Evolutionary conservation across 2,797 vertebrate species (phyloP).

Genomic region (Megaceryle alcyon): DNA sequence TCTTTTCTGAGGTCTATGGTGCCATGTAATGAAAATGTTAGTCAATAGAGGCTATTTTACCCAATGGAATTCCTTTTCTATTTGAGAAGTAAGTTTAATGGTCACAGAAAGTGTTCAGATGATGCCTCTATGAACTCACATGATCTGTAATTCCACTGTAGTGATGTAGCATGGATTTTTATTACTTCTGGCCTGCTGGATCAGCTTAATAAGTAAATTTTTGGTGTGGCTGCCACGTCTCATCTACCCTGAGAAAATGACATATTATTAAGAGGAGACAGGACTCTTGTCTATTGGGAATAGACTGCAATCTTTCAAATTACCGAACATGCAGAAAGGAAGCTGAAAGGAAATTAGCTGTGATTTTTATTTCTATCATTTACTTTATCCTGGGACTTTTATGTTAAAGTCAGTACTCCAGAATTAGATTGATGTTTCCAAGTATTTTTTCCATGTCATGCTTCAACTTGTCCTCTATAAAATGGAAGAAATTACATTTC

Average conservation of each 20-base stretch:
- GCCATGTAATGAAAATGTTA: background rate
- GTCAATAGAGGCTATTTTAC: background rate
- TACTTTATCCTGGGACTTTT: background rate
- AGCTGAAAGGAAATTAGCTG: background rate
- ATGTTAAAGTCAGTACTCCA: background rate
- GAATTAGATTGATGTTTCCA: background rate
- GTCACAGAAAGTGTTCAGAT: background rate
- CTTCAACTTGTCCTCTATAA: background rate
- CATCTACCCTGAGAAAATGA: background rate
- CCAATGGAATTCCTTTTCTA: background rate
- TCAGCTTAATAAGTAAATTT: background rate
- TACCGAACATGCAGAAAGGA: background rate
- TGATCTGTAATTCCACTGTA: background rate
- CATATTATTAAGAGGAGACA: background rate
- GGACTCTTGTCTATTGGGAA: background rate
- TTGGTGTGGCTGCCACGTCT: background rate
- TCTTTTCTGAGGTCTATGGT: background rate
- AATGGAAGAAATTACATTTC: background rate
- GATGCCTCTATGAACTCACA: background rate
- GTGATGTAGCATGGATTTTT: background rate
- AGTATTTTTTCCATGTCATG: background rate
- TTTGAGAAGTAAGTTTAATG: conserved; percentile 3
- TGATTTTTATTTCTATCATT: background rate
- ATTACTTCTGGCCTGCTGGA: background rate
- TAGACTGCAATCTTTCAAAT: background rate